Base-by-base conservation (phyloP, 1,140 invertebrate genomes). In the Caenorhabditis elegans region DNA sequence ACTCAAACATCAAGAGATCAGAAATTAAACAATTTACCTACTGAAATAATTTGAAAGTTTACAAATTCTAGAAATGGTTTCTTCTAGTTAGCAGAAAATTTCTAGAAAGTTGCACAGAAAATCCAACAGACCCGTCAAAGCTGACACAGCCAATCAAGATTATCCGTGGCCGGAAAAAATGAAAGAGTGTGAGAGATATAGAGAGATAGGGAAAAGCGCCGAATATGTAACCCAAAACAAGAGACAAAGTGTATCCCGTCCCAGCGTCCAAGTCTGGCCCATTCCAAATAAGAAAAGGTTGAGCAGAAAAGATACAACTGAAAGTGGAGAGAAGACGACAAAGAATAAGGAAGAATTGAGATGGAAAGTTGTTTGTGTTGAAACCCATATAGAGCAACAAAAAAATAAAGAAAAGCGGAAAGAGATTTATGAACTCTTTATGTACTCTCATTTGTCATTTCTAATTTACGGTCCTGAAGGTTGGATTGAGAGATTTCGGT, bases 141-240 rank as follows among this genome's bases (percentile, higher is more conserved):
- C 60, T 70, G 34, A 39, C 60, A 70, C 60, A 70, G 60, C 60
- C 60, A 70, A 70, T 70, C 60, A 70, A 70, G 34, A 70, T 70
- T 70, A 70, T 70, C 60, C 60, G 60, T 39, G 28, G 60, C n/a
- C 13, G 22, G n/a, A 70, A 3, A 39, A 22, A 22, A 19, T 11
- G 26, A 70, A 22, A 10, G 13, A 3, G 34, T 17, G 11, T 15
- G n/a, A 22, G 34, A 39, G 34, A 39, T 2, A 36, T 24, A 70
- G 3, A 70, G 17, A 39, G 11, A 22, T 2, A 39, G 13, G 34
- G 11, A 11, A n/a, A 34, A n/a, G 13, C n/a, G 13, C 15, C n/a
- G n/a, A 11, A 70, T 70, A 70, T 70, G 34, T 70, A 70, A 70
- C 60, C 60, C 60, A 39, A 36, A 70, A 70, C 31, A 70, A 39